These are phyloP conservation scores for Aculops lycopersici DNA, from an alignment of 1,140 invertebrate genomes.

Conservation along the genomic window DNA sequence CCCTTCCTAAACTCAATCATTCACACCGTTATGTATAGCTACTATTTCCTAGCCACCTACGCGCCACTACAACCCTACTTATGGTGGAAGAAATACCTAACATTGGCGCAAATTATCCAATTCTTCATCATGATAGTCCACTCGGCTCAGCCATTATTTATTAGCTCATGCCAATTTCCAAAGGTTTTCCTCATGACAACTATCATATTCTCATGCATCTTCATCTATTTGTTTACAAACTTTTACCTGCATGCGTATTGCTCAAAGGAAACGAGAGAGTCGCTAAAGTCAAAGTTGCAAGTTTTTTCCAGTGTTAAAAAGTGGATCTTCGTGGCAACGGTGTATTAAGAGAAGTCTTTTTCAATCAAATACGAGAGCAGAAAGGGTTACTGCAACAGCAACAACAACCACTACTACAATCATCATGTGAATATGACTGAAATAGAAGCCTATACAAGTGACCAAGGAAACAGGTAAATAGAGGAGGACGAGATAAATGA, in stretches of 20 bases:
- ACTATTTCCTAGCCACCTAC: slow-evolving; percentile 7
- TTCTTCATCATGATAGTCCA: slow-evolving; percentile 1
- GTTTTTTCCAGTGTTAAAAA: neutral
- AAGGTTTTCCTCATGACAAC: slow-evolving; percentile 3
- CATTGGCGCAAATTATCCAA: slow-evolving; percentile 7
- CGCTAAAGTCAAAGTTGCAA: neutral
- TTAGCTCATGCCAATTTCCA: slow-evolving; percentile 3
- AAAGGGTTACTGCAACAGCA: too few relatives aligned
- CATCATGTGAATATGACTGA: too few relatives aligned
- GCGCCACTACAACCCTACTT: slow-evolving; percentile 2
- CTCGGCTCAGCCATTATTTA: slow-evolving; percentile 3
- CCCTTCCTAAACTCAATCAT: slow-evolving; percentile 3
- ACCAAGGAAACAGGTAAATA: too few relatives aligned
- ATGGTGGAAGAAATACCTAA: slow-evolving; percentile 9
- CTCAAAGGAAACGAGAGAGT: neutral
- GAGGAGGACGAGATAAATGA: too few relatives aligned
- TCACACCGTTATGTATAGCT: slow-evolving; percentile 6
- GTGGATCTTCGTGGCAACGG: neutral
- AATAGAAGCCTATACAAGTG: too few relatives aligned
- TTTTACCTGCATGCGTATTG: slow-evolving; percentile 5
- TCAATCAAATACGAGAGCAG: too few relatives aligned
- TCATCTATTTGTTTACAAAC: slow-evolving; percentile 6
- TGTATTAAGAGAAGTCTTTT: too few relatives aligned
- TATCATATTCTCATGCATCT: slow-evolving; percentile 4
- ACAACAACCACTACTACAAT: too few relatives aligned